Evolutionary conservation across 30 jellyfish, hydroid and myxozoan genomes (phyloP).

Genomic region (Aurelia sp.): DNA sequence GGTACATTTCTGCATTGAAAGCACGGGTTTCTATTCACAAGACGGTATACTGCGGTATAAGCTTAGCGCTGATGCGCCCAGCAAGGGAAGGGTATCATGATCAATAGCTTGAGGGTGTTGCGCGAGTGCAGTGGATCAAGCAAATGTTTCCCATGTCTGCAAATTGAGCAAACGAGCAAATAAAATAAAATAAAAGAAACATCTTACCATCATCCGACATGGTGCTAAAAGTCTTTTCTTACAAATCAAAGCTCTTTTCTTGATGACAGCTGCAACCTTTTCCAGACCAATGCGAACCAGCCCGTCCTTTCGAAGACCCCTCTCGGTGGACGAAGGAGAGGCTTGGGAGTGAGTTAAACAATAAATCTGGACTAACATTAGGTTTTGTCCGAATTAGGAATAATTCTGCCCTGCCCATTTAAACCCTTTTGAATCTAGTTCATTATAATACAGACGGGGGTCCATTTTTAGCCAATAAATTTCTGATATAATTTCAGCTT

Average conservation of each 20-base stretch:
- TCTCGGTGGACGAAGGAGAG: slow-evolving; percentile 38
- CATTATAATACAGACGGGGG: slow-evolving; percentile 51
- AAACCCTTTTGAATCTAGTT: slow-evolving; percentile 46
- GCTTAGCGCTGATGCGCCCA: too few relatives aligned
- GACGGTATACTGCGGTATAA: too few relatives aligned
- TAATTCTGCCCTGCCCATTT: slow-evolving; percentile 70
- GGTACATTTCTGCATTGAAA: too few relatives aligned
- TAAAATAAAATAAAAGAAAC: background rate
- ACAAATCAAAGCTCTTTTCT: slow-evolving; percentile 3
- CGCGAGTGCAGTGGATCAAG: too few relatives aligned
- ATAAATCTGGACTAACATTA: slow-evolving; percentile 29
- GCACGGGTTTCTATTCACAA: too few relatives aligned
- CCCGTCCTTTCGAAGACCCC: slow-evolving; percentile 52
- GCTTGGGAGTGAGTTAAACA: slow-evolving; percentile 70
- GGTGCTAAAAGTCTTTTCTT: slow-evolving; percentile 16
- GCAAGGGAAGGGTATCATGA: too few relatives aligned
- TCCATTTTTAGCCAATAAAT: background rate
- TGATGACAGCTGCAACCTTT: slow-evolving; percentile 51
- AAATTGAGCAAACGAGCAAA: background rate
- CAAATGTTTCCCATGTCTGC: background rate
- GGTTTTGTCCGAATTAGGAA: slow-evolving; percentile 73
- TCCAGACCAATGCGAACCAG: slow-evolving; percentile 29
- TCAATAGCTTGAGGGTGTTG: too few relatives aligned
- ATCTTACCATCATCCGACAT: slow-evolving; percentile 52
- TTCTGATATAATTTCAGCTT: too few relatives aligned